Conservation (phyloP, 2,888 invertebrate genomes). For the Lordiphosa fenestrarum region DNA sequence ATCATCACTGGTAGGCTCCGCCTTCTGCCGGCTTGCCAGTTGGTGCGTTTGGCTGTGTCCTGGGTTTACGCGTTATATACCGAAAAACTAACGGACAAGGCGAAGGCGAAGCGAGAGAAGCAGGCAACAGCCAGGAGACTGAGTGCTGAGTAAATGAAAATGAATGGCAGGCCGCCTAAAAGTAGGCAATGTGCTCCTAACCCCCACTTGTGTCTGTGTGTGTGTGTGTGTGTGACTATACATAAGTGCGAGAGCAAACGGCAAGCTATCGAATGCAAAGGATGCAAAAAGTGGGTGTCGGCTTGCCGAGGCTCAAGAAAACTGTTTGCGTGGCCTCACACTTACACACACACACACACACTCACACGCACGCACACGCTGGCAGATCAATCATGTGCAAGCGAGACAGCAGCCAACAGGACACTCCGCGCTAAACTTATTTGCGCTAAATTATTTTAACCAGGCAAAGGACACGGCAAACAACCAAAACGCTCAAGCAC, state of each 20-base stretch:
- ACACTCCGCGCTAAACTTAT: slow-evolving; percentile 36
- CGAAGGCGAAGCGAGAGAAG: slow-evolving; percentile 21
- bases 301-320: slow-evolving; percentile 33
- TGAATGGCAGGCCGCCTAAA: slow-evolving; percentile 65
- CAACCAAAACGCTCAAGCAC: slow-evolving; percentile 67
- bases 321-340: slow-evolving; percentile 23
- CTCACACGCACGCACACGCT: slow-evolving; percentile 13
- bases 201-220: slow-evolving; percentile 1
- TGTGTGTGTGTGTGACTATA: slow-evolving; percentile 5
- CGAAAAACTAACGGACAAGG: slow-evolving; percentile 64
- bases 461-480: slow-evolving; percentile 37
- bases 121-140: slow-evolving; percentile 17
- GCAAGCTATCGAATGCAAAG: slow-evolving; percentile 8
- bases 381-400: slow-evolving; percentile 9
- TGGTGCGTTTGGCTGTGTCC: slow-evolving; percentile 50
- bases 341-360: slow-evolving; percentile 6
- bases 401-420: slow-evolving; percentile 3
- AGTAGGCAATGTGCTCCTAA: slow-evolving; percentile 56
- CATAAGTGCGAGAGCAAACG: slow-evolving; percentile 11
- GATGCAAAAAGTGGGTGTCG: slow-evolving; percentile 37
- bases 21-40: slow-evolving; percentile 51
- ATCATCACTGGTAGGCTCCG: slow-evolving; percentile 59
- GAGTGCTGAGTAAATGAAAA: slow-evolving; percentile 60
- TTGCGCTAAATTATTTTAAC: slow-evolving; percentile 52
- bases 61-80: slow-evolving; percentile 60